These are phyloP conservation scores for Odontomachus brunneus DNA, from an alignment of 1,140 invertebrate species.

Conservation along the genomic window DNA sequence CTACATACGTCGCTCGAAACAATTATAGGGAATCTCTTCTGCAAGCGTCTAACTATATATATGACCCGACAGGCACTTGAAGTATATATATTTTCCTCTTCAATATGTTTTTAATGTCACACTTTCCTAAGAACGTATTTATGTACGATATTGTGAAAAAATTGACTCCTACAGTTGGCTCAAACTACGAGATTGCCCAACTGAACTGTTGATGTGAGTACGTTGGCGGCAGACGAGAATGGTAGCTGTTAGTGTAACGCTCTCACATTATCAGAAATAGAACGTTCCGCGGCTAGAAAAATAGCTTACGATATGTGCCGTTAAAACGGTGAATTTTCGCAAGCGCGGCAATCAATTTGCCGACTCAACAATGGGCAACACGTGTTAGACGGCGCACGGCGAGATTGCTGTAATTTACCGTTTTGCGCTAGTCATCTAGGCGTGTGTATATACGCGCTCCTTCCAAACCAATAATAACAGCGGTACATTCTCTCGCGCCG, in stretches of 20 bases:
- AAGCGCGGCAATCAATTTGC: conserved; percentile 70
- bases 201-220: no score
- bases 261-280: background rate
- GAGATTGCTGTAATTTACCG: conserved; percentile 72
- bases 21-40: no score
- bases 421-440: conserved; percentile 70
- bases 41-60: no score
- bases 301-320: conserved; percentile 47
- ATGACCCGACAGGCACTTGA: no score
- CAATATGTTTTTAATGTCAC: no score
- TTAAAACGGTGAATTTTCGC: conserved; percentile 74
- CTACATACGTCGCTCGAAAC: no score
- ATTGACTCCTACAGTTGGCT: no score
- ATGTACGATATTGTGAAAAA: no score
- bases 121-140: no score
- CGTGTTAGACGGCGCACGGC: conserved; percentile 71
- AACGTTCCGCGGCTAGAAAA: conserved; percentile 46
- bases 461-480: conserved; percentile 68
- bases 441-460: conserved; percentile 52
- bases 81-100: no score
- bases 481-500: conserved; percentile 13
- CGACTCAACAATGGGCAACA: conserved; percentile 66
- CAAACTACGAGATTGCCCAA: no score
- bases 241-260: background rate
- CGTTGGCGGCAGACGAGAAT: background rate